Evolutionary conservation across 2,113 vertebrate genomes (phyloP).

Genomic region (Syngnathoides biaculeatus): DNA sequence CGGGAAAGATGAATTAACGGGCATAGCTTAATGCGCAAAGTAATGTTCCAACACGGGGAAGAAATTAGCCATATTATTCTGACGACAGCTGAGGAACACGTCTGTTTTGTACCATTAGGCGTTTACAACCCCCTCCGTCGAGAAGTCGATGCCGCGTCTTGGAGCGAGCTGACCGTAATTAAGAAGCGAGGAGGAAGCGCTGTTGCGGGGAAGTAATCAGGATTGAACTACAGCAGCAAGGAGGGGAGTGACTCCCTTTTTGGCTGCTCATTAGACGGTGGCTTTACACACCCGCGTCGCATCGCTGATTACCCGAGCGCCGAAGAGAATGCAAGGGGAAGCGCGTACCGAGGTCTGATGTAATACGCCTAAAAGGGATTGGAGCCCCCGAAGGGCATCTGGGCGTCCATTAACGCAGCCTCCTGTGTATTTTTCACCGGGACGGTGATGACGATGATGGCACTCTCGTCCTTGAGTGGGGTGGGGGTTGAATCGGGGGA

Average conservation of each 20-base stretch:
- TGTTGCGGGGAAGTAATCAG: constrained; percentile 47
- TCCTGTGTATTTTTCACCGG: constrained; percentile 52
- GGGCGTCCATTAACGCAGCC: constrained; percentile 63
- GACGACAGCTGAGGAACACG: constrained; percentile 81
- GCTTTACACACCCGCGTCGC: constrained; percentile 56
- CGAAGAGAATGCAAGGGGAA: constrained; percentile 44
- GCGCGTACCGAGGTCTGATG: constrained; percentile 63
- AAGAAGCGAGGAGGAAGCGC: constrained; percentile 51
- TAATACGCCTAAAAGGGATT: constrained; percentile 77
- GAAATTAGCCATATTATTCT: constrained; percentile 84
- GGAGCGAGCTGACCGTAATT: constrained; percentile 43
- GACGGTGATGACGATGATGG: constrained; percentile 40
- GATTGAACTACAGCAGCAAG: constrained; percentile 38
- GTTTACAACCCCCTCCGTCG: constrained; percentile 15
- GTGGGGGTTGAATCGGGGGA: background rate
- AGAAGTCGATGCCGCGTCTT: constrained; percentile 13
- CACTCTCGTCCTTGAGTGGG: constrained; percentile 56
- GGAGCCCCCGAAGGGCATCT: constrained; percentile 64
- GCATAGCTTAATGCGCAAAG: constrained; percentile 86
- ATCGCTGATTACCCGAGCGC: constrained; percentile 49
- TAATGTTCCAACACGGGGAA: constrained; percentile 88
- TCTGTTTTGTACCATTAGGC: constrained; percentile 74
- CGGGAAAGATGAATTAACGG: constrained; percentile 85
- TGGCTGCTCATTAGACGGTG: constrained; percentile 2
- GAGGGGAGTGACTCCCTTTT: constrained; percentile 30